Conservation (phyloP, 2,113 vertebrate species). For the Grammomys surdaster region DNA sequence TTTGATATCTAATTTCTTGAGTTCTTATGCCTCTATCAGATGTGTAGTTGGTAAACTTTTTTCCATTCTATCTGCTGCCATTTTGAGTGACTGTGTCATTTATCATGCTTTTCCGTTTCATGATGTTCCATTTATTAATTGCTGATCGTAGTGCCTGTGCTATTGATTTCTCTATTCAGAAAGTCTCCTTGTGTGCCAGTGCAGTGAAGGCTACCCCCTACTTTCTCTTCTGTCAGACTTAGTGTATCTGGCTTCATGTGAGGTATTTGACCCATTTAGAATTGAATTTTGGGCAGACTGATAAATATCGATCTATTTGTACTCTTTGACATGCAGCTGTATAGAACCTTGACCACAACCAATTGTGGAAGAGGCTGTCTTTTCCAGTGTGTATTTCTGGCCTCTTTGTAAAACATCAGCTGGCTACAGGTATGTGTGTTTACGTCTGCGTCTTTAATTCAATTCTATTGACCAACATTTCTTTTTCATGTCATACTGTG, state of each 20-base stretch:
- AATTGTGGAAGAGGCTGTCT: too few relatives aligned
- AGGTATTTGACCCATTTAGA: too few relatives aligned
- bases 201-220: not conserved
- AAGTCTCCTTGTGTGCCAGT: not conserved
- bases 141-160: not conserved
- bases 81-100: not conserved
- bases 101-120: not conserved
- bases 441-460: not conserved
- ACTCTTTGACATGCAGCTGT: too few relatives aligned
- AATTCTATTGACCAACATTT: not conserved
- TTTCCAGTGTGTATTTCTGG: too few relatives aligned
- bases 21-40: not conserved
- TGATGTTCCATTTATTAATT: not conserved
- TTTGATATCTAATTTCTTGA: not conserved
- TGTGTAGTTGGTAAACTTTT: not conserved
- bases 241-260: too few relatives aligned
- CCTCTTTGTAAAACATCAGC: too few relatives aligned
- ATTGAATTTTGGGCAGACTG: not conserved
- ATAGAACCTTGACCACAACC: too few relatives aligned
- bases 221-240: too few relatives aligned
- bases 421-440: not conserved
- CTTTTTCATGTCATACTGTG: not conserved
- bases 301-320: not conserved
- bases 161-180: not conserved
- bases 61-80: not conserved